Evolutionary conservation across 2,113 vertebrate genomes (phyloP).

Genomic region (Passer montanus): DNA sequence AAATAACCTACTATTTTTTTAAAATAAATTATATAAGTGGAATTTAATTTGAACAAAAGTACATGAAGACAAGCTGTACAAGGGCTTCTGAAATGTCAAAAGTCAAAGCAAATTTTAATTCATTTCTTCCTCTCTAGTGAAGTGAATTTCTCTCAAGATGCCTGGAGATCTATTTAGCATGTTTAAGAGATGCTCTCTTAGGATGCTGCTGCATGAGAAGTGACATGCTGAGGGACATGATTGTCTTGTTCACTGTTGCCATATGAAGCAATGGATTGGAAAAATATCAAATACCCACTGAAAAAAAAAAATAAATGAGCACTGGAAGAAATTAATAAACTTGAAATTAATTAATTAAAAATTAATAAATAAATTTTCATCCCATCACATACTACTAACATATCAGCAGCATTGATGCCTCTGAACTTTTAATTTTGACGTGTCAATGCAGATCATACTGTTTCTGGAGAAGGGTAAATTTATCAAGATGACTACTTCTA

Average conservation of each 20-base stretch:
- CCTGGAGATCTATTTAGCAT: not conserved
- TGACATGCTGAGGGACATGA: not conserved
- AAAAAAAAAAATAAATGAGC: not conserved
- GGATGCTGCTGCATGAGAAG: not conserved
- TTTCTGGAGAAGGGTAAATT: not conserved
- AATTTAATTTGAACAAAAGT: not conserved
- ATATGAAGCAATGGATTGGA: not conserved
- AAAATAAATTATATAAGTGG: not conserved
- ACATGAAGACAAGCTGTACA: not conserved
- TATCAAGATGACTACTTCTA: not conserved
- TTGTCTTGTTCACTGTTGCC: not conserved
- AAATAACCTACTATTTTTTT: not conserved
- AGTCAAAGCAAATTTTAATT: not conserved
- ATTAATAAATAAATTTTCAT: not conserved
- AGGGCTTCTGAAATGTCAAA: not conserved
- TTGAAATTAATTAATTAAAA: not conserved
- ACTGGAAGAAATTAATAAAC: not conserved
- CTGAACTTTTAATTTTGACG: not conserved
- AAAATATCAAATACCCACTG: not conserved
- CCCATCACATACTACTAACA: not conserved
- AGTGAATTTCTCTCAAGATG: not conserved
- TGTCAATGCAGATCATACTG: not conserved
- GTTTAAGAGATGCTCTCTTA: not conserved
- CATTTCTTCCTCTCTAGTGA: not conserved
- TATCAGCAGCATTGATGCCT: not conserved